Evolutionary conservation across 2,888 invertebrate species (phyloP).

Genomic region (Hirudinaria manillensis): DNA sequence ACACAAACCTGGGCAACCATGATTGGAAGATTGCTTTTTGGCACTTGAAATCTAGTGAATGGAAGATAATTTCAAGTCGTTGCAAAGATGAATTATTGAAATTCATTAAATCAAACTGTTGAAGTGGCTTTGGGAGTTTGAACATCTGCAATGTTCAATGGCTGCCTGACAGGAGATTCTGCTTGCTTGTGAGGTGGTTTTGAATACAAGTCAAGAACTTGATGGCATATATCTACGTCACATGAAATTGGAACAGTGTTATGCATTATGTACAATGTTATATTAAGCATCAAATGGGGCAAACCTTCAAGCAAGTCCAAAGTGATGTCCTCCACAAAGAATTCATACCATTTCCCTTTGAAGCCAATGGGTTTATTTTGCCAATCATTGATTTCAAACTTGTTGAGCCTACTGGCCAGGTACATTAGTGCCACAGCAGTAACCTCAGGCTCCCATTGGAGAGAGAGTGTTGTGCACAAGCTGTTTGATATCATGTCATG

Average conservation of each 20-base stretch:
- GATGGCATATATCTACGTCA: slow-evolving; percentile 81
- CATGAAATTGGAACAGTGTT: background rate
- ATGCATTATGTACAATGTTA: background rate
- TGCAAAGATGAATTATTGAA: too few species aligned
- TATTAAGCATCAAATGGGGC: background rate
- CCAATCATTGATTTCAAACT: slow-evolving; percentile 91
- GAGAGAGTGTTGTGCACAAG: slow-evolving; percentile 86
- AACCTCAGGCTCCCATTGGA: slow-evolving; percentile 99
- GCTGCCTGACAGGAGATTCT: background rate
- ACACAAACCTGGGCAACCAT: too few species aligned
- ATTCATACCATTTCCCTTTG: slow-evolving; percentile 81
- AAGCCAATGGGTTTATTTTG: slow-evolving; percentile 67
- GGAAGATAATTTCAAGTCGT: too few species aligned
- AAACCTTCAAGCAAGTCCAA: slow-evolving; percentile 80
- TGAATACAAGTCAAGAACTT: slow-evolving; percentile 75
- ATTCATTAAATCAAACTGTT: too few species aligned
- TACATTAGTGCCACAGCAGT: slow-evolving; percentile 90
- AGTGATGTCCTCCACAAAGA: slow-evolving; percentile 89
- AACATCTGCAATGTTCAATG: too few species aligned
- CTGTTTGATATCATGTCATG: slow-evolving; percentile 56
- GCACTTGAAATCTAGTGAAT: too few species aligned
- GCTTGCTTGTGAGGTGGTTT: slow-evolving; percentile 14
- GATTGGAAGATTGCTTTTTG: too few species aligned
- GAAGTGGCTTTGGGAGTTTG: too few species aligned
- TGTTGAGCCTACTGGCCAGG: slow-evolving; percentile 87